Percentiles rank a stretch among this genome's conserved stretches.
phyloP scores from a whole-genome alignment of 1,140 invertebrate genomes.

The Leucophenga varia region DNA sequence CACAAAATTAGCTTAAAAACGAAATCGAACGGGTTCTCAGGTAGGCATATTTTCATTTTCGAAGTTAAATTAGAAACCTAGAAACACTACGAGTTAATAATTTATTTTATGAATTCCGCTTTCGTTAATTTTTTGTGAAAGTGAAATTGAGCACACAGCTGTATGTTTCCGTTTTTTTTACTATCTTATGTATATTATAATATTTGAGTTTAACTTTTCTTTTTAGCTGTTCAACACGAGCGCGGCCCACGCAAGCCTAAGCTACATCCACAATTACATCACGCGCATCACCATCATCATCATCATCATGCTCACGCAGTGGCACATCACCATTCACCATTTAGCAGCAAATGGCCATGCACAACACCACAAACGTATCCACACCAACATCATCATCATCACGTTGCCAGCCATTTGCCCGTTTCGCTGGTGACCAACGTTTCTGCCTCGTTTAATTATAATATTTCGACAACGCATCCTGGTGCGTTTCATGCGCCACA shows the following conservation, averaged over 20 bases:
- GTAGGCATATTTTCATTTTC: no score
- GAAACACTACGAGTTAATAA: no score
- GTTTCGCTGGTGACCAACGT: slow-evolving; percentile 22
- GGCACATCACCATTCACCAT: slow-evolving; percentile 37
- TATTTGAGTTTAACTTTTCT: no score
- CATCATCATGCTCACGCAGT: slow-evolving; percentile 15
- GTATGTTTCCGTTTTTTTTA: no score
- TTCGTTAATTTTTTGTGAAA: no score
- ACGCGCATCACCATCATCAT: slow-evolving; percentile 19
- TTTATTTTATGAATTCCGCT: no score
- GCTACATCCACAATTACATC: slow-evolving; percentile 48
- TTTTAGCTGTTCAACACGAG: slow-evolving; percentile 91
- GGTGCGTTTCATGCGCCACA: slow-evolving; percentile 6
- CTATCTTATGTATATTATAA: no score
- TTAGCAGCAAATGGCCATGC: slow-evolving; percentile 25
- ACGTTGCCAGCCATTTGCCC: slow-evolving; percentile 18
- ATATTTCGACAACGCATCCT: slow-evolving; percentile 16
- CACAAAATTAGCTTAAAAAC: no score
- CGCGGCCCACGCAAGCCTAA: slow-evolving; percentile 89
- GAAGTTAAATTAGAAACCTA: no score
- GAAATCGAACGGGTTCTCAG: no score
- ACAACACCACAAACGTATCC: slow-evolving; percentile 6
- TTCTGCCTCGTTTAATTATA: slow-evolving; percentile 25
- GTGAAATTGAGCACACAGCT: no score
- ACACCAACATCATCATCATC: slow-evolving; percentile 10